Conservation (phyloP, 2,888 invertebrate genomes). For the Clunio marinus region DNA sequence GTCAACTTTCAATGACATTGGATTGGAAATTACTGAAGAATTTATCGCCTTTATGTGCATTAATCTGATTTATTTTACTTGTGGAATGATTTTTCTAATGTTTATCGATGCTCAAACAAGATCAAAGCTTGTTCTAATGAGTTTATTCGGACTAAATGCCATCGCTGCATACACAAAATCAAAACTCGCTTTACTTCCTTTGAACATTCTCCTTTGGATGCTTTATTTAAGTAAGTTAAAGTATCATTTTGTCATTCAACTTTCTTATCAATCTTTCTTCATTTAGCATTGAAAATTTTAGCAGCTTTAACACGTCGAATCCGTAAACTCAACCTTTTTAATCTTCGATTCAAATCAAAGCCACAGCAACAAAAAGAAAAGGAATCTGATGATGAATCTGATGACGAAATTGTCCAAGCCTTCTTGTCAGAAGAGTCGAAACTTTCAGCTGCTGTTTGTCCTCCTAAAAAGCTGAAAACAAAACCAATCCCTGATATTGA, state of each 20-base stretch:
- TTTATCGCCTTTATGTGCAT: not conserved
- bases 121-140: not conserved
- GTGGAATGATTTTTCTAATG: slow-evolving; percentile 18
- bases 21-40: not conserved
- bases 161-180: not conserved
- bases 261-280: not conserved
- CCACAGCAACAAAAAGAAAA: too few species aligned
- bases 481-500: too few species aligned
- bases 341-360: too few species aligned
- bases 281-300: not conserved
- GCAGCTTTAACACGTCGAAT: not conserved
- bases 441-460: not conserved
- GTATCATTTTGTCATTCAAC: not conserved
- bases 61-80: slow-evolving; percentile 11
- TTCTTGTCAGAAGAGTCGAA: too few species aligned
- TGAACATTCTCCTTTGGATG: not conserved
- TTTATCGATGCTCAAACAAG: not conserved
- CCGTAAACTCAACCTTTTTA: too few species aligned
- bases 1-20: not conserved
- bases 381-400: too few species aligned
- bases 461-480: too few species aligned
- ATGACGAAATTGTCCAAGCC: too few species aligned
- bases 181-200: not conserved
- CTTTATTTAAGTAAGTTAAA: not conserved
- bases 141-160: not conserved